phyloP scores from a whole-genome alignment of 1,140 invertebrate species.

The Drosophila murphyi region DNA sequence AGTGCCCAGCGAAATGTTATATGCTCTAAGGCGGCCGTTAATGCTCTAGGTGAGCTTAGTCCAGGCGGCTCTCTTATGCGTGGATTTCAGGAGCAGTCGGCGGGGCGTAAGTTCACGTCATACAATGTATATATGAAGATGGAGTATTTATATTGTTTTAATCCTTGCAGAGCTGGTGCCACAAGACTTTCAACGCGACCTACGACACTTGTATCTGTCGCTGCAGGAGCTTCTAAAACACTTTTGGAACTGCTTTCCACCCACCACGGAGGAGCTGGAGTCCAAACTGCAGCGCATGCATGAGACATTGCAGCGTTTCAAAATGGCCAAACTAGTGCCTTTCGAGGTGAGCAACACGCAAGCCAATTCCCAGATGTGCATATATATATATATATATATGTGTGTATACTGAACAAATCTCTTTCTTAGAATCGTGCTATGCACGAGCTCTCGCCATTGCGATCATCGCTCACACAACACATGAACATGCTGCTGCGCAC shows the following conservation, averaged over 20 bases:
- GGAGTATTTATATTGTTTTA: conserved; percentile 19
- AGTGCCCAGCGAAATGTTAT: conserved; percentile 69
- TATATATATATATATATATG: neutral
- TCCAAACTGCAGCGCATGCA: conserved; percentile 94
- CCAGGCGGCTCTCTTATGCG: conserved; percentile 97
- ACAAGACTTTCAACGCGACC: conserved; percentile 92
- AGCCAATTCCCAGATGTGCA: neutral
- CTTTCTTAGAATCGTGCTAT: conserved; percentile 89
- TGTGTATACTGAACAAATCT: no score
- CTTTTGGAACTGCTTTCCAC: conserved; percentile 97
- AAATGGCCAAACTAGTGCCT: conserved; percentile 92
- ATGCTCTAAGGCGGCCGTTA: conserved; percentile 90
- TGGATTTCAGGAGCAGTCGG: conserved; percentile 91
- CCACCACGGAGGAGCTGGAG: conserved; percentile 90
- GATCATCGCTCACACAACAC: conserved; percentile 93
- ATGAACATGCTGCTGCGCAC: conserved; percentile 93
- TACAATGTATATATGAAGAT: conserved; percentile 18
- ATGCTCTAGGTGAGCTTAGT: conserved; percentile 94
- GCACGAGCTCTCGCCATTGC: conserved; percentile 90
- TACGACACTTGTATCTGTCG: conserved; percentile 93
- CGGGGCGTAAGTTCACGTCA: conserved; percentile 88
- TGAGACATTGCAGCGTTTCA: conserved; percentile 94
- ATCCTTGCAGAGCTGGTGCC: conserved; percentile 90
- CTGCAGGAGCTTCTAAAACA: conserved; percentile 94
- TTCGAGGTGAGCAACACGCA: conserved; percentile 88